Conservation (phyloP, 2,888 invertebrate genomes). For the Crocallis elinguaria region DNA sequence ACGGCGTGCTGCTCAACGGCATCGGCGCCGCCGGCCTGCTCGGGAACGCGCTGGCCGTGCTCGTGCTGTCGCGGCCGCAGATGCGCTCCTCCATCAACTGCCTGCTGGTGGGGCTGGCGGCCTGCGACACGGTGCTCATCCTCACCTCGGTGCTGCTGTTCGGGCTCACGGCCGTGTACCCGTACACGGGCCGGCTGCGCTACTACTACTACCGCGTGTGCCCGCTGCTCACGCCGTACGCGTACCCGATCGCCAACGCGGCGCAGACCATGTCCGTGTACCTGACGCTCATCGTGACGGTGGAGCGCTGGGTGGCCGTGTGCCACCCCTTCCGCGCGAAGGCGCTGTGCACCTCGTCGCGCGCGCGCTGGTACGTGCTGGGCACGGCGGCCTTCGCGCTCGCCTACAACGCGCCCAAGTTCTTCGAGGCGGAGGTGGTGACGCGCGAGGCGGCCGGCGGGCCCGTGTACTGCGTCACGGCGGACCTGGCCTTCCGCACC, state of each 20-base stretch:
- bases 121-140: constrained; percentile 96
- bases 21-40: constrained; percentile 93
- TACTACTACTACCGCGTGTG: constrained; percentile 92
- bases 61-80: constrained; percentile 95
- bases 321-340: constrained; percentile 95
- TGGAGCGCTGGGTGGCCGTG: constrained; percentile 97
- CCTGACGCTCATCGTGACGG: constrained; percentile 94
- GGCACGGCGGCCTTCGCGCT: constrained; percentile 92
- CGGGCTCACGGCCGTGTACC: constrained; percentile 93
- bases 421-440: constrained; percentile 87
- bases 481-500: constrained; percentile 88
- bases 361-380: constrained; percentile 94
- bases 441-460: constrained; percentile 74
- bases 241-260: constrained; percentile 93
- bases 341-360: constrained; percentile 94
- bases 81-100: constrained; percentile 99
- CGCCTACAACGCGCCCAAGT: constrained; percentile 93
- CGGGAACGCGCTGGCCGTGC: constrained; percentile 95
- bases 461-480: constrained; percentile 88
- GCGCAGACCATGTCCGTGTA: constrained; percentile 98
- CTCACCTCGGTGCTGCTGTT: constrained; percentile 94
- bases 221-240: constrained; percentile 91
- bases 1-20: constrained; percentile 91
- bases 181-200: constrained; percentile 91
- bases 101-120: constrained; percentile 95